A percentile compares a stretch with the other conserved stretches of the same genome.
Evolutionary conservation across 1,140 invertebrate genomes (phyloP).

Genomic region (Meloidogyne exigua): DNA sequence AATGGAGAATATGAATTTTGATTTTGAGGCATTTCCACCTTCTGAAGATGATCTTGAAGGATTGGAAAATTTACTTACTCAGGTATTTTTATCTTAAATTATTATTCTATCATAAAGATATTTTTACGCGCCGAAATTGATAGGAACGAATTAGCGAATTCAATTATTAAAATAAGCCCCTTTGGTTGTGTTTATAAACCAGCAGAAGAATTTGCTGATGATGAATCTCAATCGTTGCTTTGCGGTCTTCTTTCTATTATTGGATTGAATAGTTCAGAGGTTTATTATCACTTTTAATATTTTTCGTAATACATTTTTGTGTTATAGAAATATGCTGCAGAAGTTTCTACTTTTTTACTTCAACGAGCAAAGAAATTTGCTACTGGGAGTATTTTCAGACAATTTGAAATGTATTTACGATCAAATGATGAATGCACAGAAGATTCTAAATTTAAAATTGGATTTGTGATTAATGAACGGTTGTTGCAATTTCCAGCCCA

Average conservation of each 20-base stretch:
- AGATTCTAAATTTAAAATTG: slow-evolving; percentile 15
- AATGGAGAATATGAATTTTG: slow-evolving; percentile 51
- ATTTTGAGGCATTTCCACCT: slow-evolving; percentile 51
- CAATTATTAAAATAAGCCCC: slow-evolving; percentile 37
- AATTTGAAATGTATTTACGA: slow-evolving; percentile 32
- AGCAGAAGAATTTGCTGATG: slow-evolving; percentile 43
- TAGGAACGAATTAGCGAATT: slow-evolving; percentile 40
- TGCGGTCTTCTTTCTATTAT: slow-evolving; percentile 48
- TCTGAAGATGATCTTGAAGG: slow-evolving; percentile 36
- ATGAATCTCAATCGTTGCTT: slow-evolving; percentile 40
- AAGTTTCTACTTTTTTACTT: slow-evolving; percentile 32
- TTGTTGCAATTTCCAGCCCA: slow-evolving; percentile 53
- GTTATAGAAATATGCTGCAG: slow-evolving; percentile 38
- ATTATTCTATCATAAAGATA: slow-evolving; percentile 30
- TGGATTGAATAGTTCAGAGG: slow-evolving; percentile 32
- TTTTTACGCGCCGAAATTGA: slow-evolving; percentile 47
- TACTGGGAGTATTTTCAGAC: slow-evolving; percentile 23
- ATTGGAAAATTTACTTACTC: slow-evolving; percentile 43
- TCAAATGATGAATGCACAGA: neutral
- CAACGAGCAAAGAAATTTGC: slow-evolving; percentile 44
- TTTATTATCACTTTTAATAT: slow-evolving; percentile 31
- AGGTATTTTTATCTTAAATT: slow-evolving; percentile 25
- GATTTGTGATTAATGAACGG: slow-evolving; percentile 45
- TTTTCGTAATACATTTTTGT: no score
- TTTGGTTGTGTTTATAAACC: slow-evolving; percentile 47